Evolutionary conservation across 2,888 invertebrate genomes (phyloP).

Genomic region (Desoria tigrina): DNA sequence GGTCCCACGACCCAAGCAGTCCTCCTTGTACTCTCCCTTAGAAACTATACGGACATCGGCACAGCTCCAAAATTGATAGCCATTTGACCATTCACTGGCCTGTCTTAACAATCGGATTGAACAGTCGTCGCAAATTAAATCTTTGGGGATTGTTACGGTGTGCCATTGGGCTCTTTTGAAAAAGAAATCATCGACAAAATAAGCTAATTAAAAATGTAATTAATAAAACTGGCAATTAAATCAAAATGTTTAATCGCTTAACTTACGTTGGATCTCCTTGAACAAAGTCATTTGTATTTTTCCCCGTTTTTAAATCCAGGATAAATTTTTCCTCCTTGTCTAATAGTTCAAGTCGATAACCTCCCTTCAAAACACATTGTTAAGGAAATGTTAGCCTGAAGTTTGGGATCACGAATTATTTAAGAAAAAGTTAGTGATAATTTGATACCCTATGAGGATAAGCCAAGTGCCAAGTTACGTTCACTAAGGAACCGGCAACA

Average conservation of each 20-base stretch:
- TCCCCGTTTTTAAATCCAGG: conserved; percentile 69
- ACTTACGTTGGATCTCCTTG: conserved; percentile 84
- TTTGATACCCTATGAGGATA: conserved; percentile 78
- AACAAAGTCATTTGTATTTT: conserved; percentile 74
- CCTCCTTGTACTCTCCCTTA: conserved; percentile 69
- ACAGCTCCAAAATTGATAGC: conserved; percentile 92
- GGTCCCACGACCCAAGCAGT: conserved; percentile 81
- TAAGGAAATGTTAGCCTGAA: no score
- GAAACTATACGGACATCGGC: conserved; percentile 81
- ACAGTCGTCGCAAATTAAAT: conserved; percentile 84
- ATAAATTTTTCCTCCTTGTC: conserved; percentile 81
- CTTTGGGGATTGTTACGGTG: conserved; percentile 74
- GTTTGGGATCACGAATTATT: not conserved
- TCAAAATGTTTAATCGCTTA: not conserved
- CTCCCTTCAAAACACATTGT: conserved; percentile 86
- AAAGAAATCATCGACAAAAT: not conserved
- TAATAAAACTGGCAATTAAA: conserved; percentile 3
- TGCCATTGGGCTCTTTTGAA: conserved; percentile 74
- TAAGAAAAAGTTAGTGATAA: not conserved
- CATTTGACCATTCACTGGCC: conserved; percentile 84
- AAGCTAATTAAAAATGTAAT: not conserved
- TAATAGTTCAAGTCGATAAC: conserved; percentile 81
- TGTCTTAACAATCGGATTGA: conserved; percentile 84
- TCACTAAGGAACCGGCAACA: conserved; percentile 78
- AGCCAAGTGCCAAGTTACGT: conserved; percentile 89